Evolutionary conservation across 2,113 vertebrate species (phyloP), one percentile per base, ranked within the genome.

Genomic region (Acanthisitta chloris): DNA sequence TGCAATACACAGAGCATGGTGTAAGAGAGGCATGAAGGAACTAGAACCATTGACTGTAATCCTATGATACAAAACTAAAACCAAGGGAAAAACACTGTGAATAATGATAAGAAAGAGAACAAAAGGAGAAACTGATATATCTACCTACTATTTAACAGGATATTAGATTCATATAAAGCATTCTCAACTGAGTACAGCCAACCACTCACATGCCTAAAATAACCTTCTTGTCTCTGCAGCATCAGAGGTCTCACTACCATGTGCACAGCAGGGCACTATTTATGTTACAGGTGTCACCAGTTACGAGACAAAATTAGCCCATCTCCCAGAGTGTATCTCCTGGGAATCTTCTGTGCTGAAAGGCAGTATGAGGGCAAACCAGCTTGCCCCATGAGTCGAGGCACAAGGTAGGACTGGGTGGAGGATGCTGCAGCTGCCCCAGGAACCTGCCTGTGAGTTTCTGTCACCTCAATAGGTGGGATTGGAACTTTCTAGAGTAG

Each of bases 381-480:
- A 45, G 0, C 10, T n/a, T 3, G 4, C 3, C 23, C 61, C 1
- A 1, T 4, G 33, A 20, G 17, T 6, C 38, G 21, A 33, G 12
- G 38, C 31, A 62, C 42, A 46, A 33, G 71, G 33, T 26, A 14
- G 38, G 28, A 36, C 21, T 1, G 10, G 17, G 10, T 36, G 4
- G 25, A 18, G 33, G 24, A 5, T 28, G 33, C 33, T 70, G 21
- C 4, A 4, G 34, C 14, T 38, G 12, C 31, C 20, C n/a, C 2
- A 8, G 24, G n/a, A 65, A 29, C 14, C 9, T 12, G 9, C 17
- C 45, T 15, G 9, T 2, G 12, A 25, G 28, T n/a, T 76, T 0
- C 2, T 57, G 19, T 17, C 51, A 28, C 19, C 18, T 52, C 33
- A 17, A 5, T 1, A 3, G 16, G 14, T 24, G 18, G 15, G 42